Base-by-base conservation (phyloP, 1,140 invertebrate species). In the Heliconius hewitsoni region DNA sequence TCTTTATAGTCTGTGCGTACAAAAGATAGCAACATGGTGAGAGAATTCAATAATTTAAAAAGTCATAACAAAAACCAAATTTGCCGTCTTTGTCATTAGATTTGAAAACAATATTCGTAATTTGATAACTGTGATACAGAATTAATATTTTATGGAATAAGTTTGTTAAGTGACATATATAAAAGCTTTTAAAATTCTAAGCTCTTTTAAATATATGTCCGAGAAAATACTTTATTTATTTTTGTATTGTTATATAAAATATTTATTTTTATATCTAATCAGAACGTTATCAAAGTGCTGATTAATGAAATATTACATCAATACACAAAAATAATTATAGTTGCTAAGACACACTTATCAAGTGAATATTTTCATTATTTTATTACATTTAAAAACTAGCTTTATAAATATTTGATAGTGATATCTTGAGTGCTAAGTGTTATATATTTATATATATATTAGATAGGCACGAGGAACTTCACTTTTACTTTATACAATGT, bases 231-330 rank as follows among this genome's bases (percentile, higher is more conserved):
- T 27, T 27, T 16, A 30, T 60, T 60, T 60, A 60, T 30, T 16
- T 60, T 66, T 66, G 60, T 66, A 16, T 18, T 66, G 13, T 66
- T 66, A 66, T 30, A 66, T 66, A 66, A 66, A 60, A 60, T 60
- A 66, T 66, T 66, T 66, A 66, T 30, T 66, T 66, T 66, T 66
- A 57, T 66, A 66, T 66, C 60, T 66, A 66, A 66, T 66, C 23
- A 66, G 9, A 66, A 27, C n/a, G 27, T 16, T 66, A 66, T 66
- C 60, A 66, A 30, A 27, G 60, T 66, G 27, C 11, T 66, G 60
- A 30, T 66, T 66, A 66, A 4, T 23, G 27, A 27, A 30, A 66
- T 27, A 66, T 66, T 66, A 30, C 5, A 66, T 30, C 13, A 30
- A 66, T 66, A 6, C 11, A 66, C 4, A 30, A 2, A 30, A 30